A percentile compares a stretch with the other conserved stretches of the same genome.
Conservation (phyloP, 2,797 vertebrate genomes). For the Tenualosa thibaudeaui region DNA sequence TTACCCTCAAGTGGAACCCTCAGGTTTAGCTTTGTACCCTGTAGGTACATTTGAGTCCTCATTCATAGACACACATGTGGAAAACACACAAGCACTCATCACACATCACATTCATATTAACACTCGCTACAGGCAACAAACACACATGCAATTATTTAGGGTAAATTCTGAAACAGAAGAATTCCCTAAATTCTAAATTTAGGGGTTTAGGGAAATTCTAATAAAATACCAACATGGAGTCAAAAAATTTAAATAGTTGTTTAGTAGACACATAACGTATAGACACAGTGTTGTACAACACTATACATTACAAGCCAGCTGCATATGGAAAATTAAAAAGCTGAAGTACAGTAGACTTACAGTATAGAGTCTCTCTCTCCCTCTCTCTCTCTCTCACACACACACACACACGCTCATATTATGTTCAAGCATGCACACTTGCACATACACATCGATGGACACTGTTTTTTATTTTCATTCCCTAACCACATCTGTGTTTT, state of each 20-base stretch:
- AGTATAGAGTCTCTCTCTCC: not conserved
- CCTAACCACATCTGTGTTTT: not conserved
- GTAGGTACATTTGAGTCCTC: no score
- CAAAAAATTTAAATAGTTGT: not conserved
- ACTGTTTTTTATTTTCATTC: not conserved
- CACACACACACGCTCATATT: constrained; percentile 22
- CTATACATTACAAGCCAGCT: not conserved
- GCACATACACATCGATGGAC: not conserved
- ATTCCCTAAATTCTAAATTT: no score
- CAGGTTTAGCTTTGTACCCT: no score
- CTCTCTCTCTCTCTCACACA: constrained; percentile 9
- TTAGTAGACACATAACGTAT: not conserved
- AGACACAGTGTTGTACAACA: not conserved
- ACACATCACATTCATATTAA: no score
- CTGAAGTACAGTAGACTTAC: not conserved
- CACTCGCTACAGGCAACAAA: no score
- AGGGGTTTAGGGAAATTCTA: no score
- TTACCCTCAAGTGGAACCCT: not conserved
- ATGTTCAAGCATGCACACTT: not conserved
- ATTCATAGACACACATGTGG: no score
- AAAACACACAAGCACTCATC: no score
- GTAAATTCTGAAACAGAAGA: no score
- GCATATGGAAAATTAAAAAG: not conserved
- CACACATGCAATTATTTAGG: no score
- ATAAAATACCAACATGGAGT: no score